Evolutionary conservation across 2,888 invertebrate genomes (phyloP).

Genomic region (Zele albiditarsus): DNA sequence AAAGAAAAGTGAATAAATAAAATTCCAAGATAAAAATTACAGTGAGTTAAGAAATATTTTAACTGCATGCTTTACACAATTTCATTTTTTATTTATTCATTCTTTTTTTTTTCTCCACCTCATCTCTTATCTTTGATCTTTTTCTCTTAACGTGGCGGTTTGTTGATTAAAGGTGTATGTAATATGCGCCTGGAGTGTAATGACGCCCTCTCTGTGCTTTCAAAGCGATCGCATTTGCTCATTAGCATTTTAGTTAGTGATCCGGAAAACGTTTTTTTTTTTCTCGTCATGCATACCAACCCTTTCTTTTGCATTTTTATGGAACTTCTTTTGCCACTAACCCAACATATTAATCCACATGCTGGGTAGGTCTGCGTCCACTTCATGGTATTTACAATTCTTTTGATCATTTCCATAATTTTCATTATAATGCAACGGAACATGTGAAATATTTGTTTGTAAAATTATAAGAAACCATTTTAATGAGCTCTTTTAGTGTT

Average conservation of each 20-base stretch:
- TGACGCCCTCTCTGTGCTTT: slow-evolving; percentile 19
- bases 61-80: not conserved
- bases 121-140: not conserved
- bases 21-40: not conserved
- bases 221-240: slow-evolving; percentile 23
- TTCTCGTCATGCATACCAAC: slow-evolving; percentile 48
- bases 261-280: slow-evolving; percentile 40
- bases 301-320: slow-evolving; percentile 48
- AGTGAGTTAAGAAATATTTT: not conserved
- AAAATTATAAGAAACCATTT: too few species aligned
- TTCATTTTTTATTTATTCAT: not conserved
- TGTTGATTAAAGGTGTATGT: slow-evolving; percentile 1
- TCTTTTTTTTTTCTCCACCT: not conserved
- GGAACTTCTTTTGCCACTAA: slow-evolving; percentile 37
- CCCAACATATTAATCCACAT: too few species aligned
- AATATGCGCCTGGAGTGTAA: slow-evolving; percentile 8
- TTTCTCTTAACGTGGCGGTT: not conserved
- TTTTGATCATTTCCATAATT: too few species aligned
- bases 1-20: not conserved
- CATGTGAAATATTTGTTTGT: too few species aligned
- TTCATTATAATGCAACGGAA: too few species aligned
- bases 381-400: too few species aligned
- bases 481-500: too few species aligned
- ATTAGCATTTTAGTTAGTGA: slow-evolving; percentile 24
- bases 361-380: too few species aligned